Conservation (phyloP, 2,113 vertebrate genomes). For the Urocolius indicus region DNA sequence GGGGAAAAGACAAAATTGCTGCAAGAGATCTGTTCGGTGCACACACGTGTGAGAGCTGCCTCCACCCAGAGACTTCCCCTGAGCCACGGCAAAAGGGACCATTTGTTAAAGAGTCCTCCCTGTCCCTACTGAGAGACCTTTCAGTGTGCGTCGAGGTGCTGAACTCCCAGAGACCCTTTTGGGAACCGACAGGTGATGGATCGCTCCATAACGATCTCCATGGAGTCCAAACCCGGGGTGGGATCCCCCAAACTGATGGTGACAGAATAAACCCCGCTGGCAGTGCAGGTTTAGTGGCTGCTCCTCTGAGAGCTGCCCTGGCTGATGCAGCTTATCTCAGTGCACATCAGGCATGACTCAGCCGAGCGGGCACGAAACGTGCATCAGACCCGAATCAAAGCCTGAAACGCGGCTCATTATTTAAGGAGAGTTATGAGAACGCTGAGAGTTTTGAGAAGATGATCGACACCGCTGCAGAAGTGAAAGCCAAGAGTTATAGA, state of each 20-base stretch:
- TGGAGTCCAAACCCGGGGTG: neutral
- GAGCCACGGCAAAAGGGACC: neutral
- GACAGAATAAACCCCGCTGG: neutral
- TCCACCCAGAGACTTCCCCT: neutral
- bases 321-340: neutral
- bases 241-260: neutral
- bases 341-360: slow-evolving; percentile 54
- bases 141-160: neutral
- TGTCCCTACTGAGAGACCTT: neutral
- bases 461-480: neutral
- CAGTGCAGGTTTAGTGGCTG: slow-evolving; percentile 2
- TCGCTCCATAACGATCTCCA: slow-evolving; percentile 14
- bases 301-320: neutral
- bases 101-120: neutral
- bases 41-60: neutral
- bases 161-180: neutral
- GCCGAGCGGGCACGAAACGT: slow-evolving; percentile 1
- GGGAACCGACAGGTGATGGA: neutral
- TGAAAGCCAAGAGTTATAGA: slow-evolving; percentile 46
- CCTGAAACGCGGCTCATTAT: slow-evolving; percentile 18
- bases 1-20: neutral
- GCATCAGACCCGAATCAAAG: slow-evolving; percentile 17
- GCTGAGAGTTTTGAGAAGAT: neutral
- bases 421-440: slow-evolving; percentile 47
- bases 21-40: neutral